phyloP scores from a whole-genome alignment of 2,113 vertebrate species.

The Aphyosemion australe region DNA sequence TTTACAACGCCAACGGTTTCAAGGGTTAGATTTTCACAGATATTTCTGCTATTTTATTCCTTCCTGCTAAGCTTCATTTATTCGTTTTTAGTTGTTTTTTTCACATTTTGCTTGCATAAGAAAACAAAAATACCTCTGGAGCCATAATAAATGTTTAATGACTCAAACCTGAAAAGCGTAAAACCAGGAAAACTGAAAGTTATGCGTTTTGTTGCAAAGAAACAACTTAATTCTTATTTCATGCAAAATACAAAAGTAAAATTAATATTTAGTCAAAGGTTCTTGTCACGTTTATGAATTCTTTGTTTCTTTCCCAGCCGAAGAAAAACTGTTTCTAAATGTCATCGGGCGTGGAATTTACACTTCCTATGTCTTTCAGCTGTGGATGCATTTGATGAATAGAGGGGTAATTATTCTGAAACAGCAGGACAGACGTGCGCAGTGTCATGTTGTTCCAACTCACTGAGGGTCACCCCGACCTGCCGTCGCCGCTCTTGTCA shows the following conservation, averaged over 20 bases:
- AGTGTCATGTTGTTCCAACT: neutral
- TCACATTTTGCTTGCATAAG: slow-evolving; percentile 37
- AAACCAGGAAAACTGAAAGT: slow-evolving; percentile 25
- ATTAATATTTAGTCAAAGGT: neutral
- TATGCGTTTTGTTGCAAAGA: neutral
- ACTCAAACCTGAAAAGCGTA: slow-evolving; percentile 48
- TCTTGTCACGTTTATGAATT: neutral
- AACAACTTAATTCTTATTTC: neutral
- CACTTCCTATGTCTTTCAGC: neutral
- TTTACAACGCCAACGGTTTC: slow-evolving; percentile 2
- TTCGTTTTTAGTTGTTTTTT: slow-evolving; percentile 20
- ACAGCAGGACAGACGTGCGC: neutral
- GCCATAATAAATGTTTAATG: slow-evolving; percentile 38
- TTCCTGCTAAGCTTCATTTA: slow-evolving; percentile 7
- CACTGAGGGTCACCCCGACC: slow-evolving; percentile 6
- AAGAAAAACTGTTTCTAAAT: neutral
- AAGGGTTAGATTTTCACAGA: neutral
- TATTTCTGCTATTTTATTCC: slow-evolving; percentile 1
- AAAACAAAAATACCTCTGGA: slow-evolving; percentile 37
- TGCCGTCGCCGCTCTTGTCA: slow-evolving; percentile 14
- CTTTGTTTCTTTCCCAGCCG: neutral
- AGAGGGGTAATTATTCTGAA: neutral
- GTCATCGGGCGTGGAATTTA: neutral
- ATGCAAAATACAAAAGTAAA: neutral
- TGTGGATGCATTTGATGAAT: neutral